A percentile compares a stretch with the other conserved stretches of the same genome.
These are phyloP conservation scores for Panagrolaimus sp. DNA, from an alignment of 1,140 invertebrate genomes.

Conservation along the genomic window DNA sequence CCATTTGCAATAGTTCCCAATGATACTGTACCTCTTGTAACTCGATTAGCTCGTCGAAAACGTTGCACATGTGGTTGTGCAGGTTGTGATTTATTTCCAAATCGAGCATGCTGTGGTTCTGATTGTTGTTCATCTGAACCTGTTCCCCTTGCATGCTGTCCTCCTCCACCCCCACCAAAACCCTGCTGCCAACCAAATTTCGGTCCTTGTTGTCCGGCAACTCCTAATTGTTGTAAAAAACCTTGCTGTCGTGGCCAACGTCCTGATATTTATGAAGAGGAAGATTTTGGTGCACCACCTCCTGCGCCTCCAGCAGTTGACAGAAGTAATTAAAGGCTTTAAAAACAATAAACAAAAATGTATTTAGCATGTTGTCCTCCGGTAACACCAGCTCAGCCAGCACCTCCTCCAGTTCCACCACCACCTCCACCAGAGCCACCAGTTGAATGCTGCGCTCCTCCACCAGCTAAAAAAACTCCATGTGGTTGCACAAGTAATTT, in stretches of 20 bases:
- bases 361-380: conserved; percentile 36
- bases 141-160: conserved; percentile 41
- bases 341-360: neutral
- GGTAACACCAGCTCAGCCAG: conserved; percentile 27
- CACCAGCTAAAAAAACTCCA: conserved; percentile 18
- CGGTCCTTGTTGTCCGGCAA: conserved; percentile 43
- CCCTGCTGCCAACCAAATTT: conserved; percentile 43
- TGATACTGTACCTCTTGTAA: conserved; percentile 25
- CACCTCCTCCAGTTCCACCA: conserved; percentile 35
- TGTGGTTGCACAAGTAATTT: conserved; percentile 28
- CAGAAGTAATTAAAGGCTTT: neutral
- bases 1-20: conserved; percentile 24
- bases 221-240: conserved; percentile 42
- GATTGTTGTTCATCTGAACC: conserved; percentile 32
- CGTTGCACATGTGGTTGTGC: conserved; percentile 41
- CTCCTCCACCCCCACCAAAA: conserved; percentile 45
- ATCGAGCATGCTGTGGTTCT: conserved; percentile 34
- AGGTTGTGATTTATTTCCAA: conserved; percentile 44
- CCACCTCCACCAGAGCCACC: conserved; percentile 42
- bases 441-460: conserved; percentile 39
- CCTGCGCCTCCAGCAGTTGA: conserved; percentile 26
- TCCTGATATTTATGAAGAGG: conserved; percentile 39
- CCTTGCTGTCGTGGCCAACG: conserved; percentile 37
- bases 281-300: conserved; percentile 18
- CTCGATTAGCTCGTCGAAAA: conserved; percentile 26